Conservation (phyloP, 2,113 vertebrate genomes). For the Origma solitaria region DNA sequence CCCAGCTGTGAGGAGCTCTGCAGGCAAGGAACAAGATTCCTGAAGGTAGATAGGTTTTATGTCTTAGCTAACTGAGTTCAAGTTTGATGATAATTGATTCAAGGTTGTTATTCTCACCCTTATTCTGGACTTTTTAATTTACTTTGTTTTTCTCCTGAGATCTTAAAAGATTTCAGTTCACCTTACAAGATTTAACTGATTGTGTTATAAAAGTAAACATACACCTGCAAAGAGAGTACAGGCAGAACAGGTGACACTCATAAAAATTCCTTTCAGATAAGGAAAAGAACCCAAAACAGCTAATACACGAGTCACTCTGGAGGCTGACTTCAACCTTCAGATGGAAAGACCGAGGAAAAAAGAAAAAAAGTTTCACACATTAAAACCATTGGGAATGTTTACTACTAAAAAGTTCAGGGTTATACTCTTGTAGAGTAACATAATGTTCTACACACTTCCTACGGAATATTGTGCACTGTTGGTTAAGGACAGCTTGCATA, state of each 20-base stretch:
- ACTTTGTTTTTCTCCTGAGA: slow-evolving; percentile 29
- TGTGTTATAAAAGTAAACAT: slow-evolving; percentile 63
- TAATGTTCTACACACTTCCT: not conserved
- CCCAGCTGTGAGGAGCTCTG: not conserved
- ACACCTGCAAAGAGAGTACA: not conserved
- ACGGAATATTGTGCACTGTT: not conserved
- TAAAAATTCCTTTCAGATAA: slow-evolving; percentile 65
- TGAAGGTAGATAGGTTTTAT: not conserved
- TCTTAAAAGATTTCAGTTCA: slow-evolving; percentile 24
- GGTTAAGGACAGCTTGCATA: not conserved
- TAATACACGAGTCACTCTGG: not conserved
- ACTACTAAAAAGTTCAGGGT: not conserved
- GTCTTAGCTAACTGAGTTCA: not conserved
- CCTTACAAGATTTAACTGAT: slow-evolving; percentile 28
- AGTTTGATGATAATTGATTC: not conserved
- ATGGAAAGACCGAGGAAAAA: not conserved
- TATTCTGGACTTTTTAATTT: not conserved
- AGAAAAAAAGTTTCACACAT: not conserved
- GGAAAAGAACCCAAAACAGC: slow-evolving; percentile 36
- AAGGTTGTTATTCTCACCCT: not conserved
- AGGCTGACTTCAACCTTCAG: not conserved
- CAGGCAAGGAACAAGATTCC: not conserved
- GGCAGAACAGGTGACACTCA: slow-evolving; percentile 39
- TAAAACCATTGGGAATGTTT: not conserved
- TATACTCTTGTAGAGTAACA: not conserved